Evolutionary conservation across 2,888 invertebrate genomes (phyloP), one percentile per base, ranked within the genome.

Genomic region (Neria commutata): DNA sequence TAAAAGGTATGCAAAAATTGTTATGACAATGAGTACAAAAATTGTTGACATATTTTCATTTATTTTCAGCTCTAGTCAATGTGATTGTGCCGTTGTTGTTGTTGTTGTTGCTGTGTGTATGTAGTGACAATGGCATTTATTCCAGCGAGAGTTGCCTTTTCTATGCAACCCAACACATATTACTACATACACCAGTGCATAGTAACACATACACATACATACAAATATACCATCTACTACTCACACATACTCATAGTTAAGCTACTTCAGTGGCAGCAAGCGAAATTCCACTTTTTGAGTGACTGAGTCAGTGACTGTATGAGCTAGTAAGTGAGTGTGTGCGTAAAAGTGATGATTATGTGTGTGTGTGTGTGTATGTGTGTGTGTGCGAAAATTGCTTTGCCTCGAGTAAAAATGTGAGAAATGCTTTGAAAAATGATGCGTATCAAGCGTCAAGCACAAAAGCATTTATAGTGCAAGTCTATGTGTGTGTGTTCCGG

Each of bases 31-130:
- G 37, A 37, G 37, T 21, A n/a, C 4, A 37, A 19, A 42, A 17
- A 42, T 42, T 42, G 17, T 42, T 42, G 42, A 42, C 42, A 42
- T 42, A 19, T 42, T 37, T 17, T 42, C 42, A 42, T 19, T 19
- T 42, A 21, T 19, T 42, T 42, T 42, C n/a, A n/a, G n/a, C n/a
- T n/a, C n/a, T n/a, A n/a, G n/a, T n/a, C n/a, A n/a, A n/a, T n/a
- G n/a, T 6, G 37, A 14, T 11, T 37, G n/a, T 37, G 29, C 6
- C 29, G 29, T 37, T 37, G 37, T 14, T 37, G 19, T 17, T 4
- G 21, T 17, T 42, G 4, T 42, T 42, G 29, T 29, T 29, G 29
- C 29, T 29, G 6, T 29, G 6, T 29, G 29, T 42, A 19, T 14
- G n/a, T 37, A 42, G 21, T 14, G 37, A 17, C 42, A 42, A 42